Evolutionary conservation across 2,113 vertebrate species (phyloP).

Genomic region (Corynorhinus townsendii): DNA sequence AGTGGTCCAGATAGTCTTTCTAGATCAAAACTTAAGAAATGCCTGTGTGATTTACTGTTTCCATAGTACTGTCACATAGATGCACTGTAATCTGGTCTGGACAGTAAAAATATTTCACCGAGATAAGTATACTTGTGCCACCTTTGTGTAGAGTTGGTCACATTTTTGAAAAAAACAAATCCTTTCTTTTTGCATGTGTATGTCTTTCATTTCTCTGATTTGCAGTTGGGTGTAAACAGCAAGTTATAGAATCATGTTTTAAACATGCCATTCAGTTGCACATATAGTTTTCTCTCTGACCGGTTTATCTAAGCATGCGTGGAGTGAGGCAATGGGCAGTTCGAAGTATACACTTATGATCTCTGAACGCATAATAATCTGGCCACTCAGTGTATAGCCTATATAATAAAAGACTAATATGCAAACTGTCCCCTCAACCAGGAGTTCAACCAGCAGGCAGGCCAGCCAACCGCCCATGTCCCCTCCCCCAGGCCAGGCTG

Average conservation of each 20-base stretch:
- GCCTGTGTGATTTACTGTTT: neutral
- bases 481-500: too few species aligned
- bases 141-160: neutral
- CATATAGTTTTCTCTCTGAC: neutral
- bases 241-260: neutral
- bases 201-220: neutral
- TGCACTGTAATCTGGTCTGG: neutral
- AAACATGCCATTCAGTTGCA: neutral
- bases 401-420: too few species aligned
- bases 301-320: neutral
- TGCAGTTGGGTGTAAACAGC: constrained; percentile 12
- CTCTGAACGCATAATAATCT: too few species aligned
- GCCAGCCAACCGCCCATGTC: too few species aligned
- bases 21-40: neutral
- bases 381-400: too few species aligned
- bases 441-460: too few species aligned
- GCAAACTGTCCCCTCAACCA: too few species aligned
- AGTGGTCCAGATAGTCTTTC: neutral
- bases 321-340: neutral
- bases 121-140: constrained; percentile 32
- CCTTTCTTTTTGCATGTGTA: neutral
- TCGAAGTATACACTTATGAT: too few species aligned
- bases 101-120: neutral
- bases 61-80: neutral
- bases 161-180: neutral